phyloP scores from a whole-genome alignment of 2,888 invertebrate genomes.

The Sarcophaga subvicina region DNA sequence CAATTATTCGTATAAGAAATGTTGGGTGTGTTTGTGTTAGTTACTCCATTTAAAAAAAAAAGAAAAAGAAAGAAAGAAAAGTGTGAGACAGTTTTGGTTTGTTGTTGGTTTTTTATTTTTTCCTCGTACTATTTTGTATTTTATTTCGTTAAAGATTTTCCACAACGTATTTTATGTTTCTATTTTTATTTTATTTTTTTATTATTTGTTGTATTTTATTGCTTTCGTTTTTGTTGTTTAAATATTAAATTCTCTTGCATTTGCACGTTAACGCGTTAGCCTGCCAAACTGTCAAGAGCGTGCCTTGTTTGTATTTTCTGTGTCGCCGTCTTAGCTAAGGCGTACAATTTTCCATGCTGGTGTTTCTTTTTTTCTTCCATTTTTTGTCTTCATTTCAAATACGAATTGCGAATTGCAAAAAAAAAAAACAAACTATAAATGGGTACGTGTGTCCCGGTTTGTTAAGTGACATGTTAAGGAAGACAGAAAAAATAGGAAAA shows the following conservation, averaged over 20 bases:
- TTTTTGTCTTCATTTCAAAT: conserved; percentile 4
- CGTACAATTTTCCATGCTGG: conserved; percentile 15
- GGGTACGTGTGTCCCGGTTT: conserved; percentile 69
- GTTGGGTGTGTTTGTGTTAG: too few species aligned
- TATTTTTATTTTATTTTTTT: conserved; percentile 11
- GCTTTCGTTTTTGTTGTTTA: not conserved
- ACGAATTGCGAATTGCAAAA: not conserved
- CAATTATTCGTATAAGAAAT: not conserved
- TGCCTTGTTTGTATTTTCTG: conserved; percentile 59
- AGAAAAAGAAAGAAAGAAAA: not conserved
- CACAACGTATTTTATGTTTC: conserved; percentile 33
- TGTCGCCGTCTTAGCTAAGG: conserved; percentile 4
- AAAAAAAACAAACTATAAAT: conserved; percentile 61
- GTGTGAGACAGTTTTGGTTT: conserved; percentile 2
- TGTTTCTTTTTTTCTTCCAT: not conserved
- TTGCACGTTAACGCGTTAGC: conserved; percentile 69
- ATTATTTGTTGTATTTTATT: conserved; percentile 5
- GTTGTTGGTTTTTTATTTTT: not conserved
- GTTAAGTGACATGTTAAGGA: conserved; percentile 67
- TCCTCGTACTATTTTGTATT: conserved; percentile 26
- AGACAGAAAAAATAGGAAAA: conserved; percentile 29
- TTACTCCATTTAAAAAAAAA: too few species aligned
- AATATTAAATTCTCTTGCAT: conserved; percentile 65
- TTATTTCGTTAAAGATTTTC: conserved; percentile 45
- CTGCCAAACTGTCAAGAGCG: conserved; percentile 69